Base-by-base conservation (phyloP, 1,140 invertebrate genomes). In the Tetragnatha versicolor region DNA sequence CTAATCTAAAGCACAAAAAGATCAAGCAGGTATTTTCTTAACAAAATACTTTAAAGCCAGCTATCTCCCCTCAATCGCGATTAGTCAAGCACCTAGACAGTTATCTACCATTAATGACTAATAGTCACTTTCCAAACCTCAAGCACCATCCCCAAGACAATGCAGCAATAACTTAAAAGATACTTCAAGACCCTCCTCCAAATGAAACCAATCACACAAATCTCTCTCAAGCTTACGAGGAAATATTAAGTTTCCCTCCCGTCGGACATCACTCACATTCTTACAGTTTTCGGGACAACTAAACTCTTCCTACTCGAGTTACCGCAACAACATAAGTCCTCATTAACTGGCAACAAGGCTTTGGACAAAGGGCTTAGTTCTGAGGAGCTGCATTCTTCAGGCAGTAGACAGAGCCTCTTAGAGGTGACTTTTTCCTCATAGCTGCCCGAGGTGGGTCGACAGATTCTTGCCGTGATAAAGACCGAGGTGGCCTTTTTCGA, bases 401-500 rank as follows among this genome's bases (percentile, higher is more conserved):
- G 61, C 25, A 65, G 68, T 55, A 70, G 31, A 68, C 4, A 22
- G 27, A 20, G 12, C 49, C 68, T 39, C 49, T 69, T 51, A 33
- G 31, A 31, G 22, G 25, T 14, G 33, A 22, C 49, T 42, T 70
- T 49, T 70, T 55, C 25, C 31, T 39, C 9, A n/a, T 25, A 65
- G 14, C 42, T 39, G 39, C 17, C 49, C 33, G 27, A 55, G 68
- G 68, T 55, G 68, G 68, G 14, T 25, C 22, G 47, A 3, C 20
- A 14, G 9, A 65, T 65, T 22, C 27, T 39, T 42, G 5, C 1
- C 20, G 22, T n/a, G 68, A 70, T 70, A 70, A 69, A 70, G 29
- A 49, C 39, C 55, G 22, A 70, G 49, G 68, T 70, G 68, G 33
- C 27, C 7, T 47, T 25, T 65, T 70, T 55, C 37, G 3, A 49